Base-by-base conservation (phyloP, 1,140 invertebrate species). In the Brachionus calyciflorus region DNA sequence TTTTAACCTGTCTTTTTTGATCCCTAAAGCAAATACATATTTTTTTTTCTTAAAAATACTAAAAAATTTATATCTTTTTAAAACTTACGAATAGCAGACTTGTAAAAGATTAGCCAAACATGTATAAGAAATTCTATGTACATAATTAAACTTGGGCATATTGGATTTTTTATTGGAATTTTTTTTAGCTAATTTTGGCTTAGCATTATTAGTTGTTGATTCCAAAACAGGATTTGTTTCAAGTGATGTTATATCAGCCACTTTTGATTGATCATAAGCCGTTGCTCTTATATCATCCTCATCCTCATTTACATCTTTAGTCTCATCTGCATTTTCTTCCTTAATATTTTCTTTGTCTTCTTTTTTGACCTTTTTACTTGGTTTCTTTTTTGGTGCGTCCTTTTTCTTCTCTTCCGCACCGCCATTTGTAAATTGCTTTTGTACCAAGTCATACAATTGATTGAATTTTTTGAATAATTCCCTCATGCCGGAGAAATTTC, bases 231-330 rank as follows among this genome's bases (percentile, higher is more conserved):
- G 60, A 44, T 65, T 44, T 10, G 26, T 24, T 21, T 65, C 60
- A 17, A 65, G n/a, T 65, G 60, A 65, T n/a, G 60, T 46, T 40
- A 65, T 44, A 21, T 65, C 60, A 26, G 60, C 60, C 4, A 65
- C 30, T 65, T 44, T 65, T n/a, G 37, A 44, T 65, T 65, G 60
- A 65, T 65, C 60, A 44, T 41, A 21, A 44, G 60, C 60, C 21
- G 60, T 65, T 44, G 60, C 60, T 65, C 30, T 41, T 44, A 55
- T 73, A 28, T 73, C 69, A 21, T 73, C 69, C 21, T 70, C 48
- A 14, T 48, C 65, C 26, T 73, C 48, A 10, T n/a, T n/a, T n/a
- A 21, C 30, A 51, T 30, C 19, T 73, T 49, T 41, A 12, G 44
- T 73, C 14, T 73, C 69, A 6, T 57, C 53, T 21, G 49, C 24